Percentiles rank a stretch among this genome's conserved stretches.
Evolutionary conservation across 1,140 invertebrate genomes (phyloP).

Genomic region (Drosophila kepulauana): DNA sequence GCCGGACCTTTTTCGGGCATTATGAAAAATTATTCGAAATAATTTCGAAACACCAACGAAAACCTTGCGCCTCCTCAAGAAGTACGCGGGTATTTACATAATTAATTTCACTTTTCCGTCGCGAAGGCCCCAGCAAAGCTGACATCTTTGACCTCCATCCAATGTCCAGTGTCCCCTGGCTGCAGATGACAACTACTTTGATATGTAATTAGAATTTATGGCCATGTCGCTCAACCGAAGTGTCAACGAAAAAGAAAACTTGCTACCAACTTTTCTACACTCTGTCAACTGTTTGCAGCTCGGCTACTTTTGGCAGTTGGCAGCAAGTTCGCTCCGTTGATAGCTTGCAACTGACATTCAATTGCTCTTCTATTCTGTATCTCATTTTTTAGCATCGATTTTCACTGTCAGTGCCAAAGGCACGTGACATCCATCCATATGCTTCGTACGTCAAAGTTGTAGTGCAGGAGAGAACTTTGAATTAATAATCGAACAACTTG

Average conservation of each 20-base stretch:
- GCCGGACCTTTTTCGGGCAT: slow-evolving; percentile 33
- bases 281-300: neutral
- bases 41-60: neutral
- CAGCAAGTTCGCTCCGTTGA: slow-evolving; percentile 6
- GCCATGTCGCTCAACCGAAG: slow-evolving; percentile 39
- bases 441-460: too few species aligned
- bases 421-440: too few species aligned
- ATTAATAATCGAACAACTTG: too few species aligned
- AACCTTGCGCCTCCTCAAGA: slow-evolving; percentile 7
- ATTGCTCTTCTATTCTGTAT: neutral
- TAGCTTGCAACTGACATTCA: slow-evolving; percentile 13
- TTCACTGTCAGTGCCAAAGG: neutral
- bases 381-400: slow-evolving; percentile 5
- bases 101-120: slow-evolving; percentile 53
- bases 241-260: slow-evolving; percentile 55
- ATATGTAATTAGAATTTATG: slow-evolving; percentile 79
- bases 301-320: slow-evolving; percentile 12
- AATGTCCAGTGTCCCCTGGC: slow-evolving; percentile 9
- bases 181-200: slow-evolving; percentile 63
- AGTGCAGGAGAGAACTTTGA: too few species aligned
- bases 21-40: slow-evolving; percentile 37
- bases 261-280: slow-evolving; percentile 32
- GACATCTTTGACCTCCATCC: slow-evolving; percentile 1
- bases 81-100: slow-evolving; percentile 34
- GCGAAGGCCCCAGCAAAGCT: neutral